Evolutionary conservation across 2,113 vertebrate species (phyloP).

Genomic region (Sceloporus undulatus): DNA sequence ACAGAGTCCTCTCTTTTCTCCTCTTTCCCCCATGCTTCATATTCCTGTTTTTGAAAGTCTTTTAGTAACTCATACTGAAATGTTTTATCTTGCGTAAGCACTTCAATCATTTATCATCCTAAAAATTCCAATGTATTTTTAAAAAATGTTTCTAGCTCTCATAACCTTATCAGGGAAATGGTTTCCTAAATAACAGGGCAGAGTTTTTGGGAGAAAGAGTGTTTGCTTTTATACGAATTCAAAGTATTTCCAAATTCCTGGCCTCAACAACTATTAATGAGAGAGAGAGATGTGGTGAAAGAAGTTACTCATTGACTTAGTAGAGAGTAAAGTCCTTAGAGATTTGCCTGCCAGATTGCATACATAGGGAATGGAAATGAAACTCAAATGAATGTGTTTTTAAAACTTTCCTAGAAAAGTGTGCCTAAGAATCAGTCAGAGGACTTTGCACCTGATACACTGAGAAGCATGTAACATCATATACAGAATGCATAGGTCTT

Average conservation of each 20-base stretch:
- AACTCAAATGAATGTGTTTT: not conserved
- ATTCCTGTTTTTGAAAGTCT: not conserved
- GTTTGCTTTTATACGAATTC: not conserved
- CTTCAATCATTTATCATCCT: not conserved
- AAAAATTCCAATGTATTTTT: not conserved
- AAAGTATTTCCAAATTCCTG: not conserved
- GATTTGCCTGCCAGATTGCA: not conserved
- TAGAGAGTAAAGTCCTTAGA: slow-evolving; percentile 15
- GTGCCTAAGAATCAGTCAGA: too few species aligned
- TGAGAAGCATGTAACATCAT: not conserved
- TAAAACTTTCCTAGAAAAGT: too few species aligned
- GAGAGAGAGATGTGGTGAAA: not conserved
- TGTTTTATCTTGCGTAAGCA: not conserved
- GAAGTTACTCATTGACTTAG: slow-evolving; percentile 27
- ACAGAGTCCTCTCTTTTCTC: not conserved
- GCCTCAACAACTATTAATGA: not conserved
- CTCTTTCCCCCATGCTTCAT: slow-evolving; percentile 12
- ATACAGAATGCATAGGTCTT: not conserved
- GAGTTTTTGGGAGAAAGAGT: not conserved
- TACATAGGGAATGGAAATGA: not conserved
- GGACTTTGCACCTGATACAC: not conserved
- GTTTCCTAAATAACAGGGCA: not conserved
- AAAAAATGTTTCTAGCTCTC: not conserved
- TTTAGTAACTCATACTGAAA: not conserved
- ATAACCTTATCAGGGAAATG: not conserved